These are phyloP conservation scores for Eumacrocentrus americanus DNA, from an alignment of 2,888 invertebrate species.

Conservation along the genomic window DNA sequence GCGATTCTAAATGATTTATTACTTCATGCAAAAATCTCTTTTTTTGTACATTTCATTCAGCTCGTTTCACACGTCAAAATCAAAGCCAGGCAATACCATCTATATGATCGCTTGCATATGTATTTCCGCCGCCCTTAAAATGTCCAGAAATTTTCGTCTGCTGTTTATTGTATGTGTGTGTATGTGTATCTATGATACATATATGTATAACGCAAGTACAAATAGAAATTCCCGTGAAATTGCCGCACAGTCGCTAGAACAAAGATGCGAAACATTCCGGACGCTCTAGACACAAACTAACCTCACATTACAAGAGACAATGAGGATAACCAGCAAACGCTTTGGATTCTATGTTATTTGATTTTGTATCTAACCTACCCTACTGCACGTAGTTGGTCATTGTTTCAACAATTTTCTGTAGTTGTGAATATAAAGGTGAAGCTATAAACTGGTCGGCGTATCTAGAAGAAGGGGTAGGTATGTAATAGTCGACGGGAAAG, in stretches of 20 bases:
- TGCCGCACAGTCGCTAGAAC: neutral
- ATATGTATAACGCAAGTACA: conserved; percentile 7
- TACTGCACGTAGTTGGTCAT: too few relatives aligned
- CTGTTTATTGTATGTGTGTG: too few relatives aligned
- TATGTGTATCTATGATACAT: too few relatives aligned
- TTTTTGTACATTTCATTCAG: conserved; percentile 1
- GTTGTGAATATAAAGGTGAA: too few relatives aligned
- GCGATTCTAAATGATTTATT: conserved; percentile 27
- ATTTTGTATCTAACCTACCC: too few relatives aligned
- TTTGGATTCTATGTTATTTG: too few relatives aligned
- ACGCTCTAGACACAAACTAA: neutral
- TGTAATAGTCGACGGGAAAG: conserved; percentile 18
- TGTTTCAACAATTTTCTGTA: too few relatives aligned
- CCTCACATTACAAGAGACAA: neutral
- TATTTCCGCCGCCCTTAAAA: neutral
- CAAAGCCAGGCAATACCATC: too few relatives aligned
- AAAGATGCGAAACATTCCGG: neutral
- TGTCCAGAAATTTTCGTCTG: neutral
- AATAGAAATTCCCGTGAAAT: neutral
- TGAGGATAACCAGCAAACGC: too few relatives aligned
- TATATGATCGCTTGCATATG: neutral
- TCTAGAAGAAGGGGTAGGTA: neutral
- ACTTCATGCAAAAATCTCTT: conserved; percentile 10
- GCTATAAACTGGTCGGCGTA: too few relatives aligned
- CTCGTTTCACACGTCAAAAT: conserved; percentile 6